Percentiles rank a stretch among this genome's conserved stretches.
Conservation (phyloP, 2,888 invertebrate genomes). For the Diaprepes abbreviatus region DNA sequence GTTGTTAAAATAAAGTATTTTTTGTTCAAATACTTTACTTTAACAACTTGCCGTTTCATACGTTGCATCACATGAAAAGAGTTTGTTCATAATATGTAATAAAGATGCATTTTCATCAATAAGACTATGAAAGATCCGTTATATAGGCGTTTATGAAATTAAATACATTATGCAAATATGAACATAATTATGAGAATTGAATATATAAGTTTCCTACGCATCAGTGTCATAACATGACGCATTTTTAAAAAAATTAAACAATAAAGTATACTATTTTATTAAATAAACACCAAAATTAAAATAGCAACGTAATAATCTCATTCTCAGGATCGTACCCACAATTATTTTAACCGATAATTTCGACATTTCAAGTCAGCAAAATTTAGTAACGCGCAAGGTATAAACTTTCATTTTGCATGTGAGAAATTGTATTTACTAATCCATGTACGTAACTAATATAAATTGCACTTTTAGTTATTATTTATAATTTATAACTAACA, state of each 20-base stretch:
- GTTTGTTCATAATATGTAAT: too few relatives aligned
- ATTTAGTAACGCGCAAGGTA: conserved; percentile 3
- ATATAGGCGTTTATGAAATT: background rate
- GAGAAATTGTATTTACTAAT: conserved; percentile 4
- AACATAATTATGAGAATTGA: conserved; percentile 1
- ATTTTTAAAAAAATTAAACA: background rate
- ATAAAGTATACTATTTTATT: conserved; percentile 4
- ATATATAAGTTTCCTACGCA: background rate
- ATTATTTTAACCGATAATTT: conserved; percentile 9
- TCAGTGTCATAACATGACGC: background rate
- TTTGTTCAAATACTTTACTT: too few relatives aligned
- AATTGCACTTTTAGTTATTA: conserved; percentile 8
- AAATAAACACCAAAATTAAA: conserved; percentile 2
- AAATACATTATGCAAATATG: background rate
- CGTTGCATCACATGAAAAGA: too few relatives aligned
- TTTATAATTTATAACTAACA: conserved; percentile 4
- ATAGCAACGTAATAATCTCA: conserved; percentile 8
- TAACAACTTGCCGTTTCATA: too few relatives aligned
- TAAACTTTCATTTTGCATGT: conserved; percentile 16
- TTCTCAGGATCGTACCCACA: conserved; percentile 17
- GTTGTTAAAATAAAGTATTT: too few relatives aligned
- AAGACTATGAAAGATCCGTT: too few relatives aligned
- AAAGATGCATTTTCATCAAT: too few relatives aligned
- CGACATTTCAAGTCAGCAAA: background rate
- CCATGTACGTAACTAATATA: background rate